A percentile compares a stretch with the other conserved stretches of the same genome.
Evolutionary conservation across 2,797 vertebrate genomes (phyloP).

Genomic region (Microhierax caerulescens): DNA sequence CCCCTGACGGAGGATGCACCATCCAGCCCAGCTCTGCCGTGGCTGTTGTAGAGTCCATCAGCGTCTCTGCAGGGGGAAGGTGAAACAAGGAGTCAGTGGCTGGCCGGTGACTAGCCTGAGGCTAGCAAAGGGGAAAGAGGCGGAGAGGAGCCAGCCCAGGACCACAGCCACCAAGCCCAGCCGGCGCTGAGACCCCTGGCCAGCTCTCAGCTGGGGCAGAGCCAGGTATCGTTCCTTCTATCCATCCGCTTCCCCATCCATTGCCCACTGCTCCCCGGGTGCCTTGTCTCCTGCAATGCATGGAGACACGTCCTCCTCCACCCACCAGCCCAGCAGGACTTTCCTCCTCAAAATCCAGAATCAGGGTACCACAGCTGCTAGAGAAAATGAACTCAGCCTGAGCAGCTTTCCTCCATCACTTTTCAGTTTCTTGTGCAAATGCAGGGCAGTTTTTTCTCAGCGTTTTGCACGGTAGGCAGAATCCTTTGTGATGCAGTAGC

Average conservation of each 20-base stretch:
- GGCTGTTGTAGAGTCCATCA: conserved; percentile 96
- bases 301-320: accelerated
- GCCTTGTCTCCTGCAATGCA: neutral
- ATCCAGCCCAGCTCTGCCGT: conserved; percentile 96
- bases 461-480: neutral
- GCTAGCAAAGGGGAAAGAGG: neutral
- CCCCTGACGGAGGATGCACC: conserved; percentile 89
- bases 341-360: neutral
- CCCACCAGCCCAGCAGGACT: neutral
- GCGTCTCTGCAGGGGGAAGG: conserved; percentile 81
- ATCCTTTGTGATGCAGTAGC: neutral
- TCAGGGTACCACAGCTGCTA: neutral
- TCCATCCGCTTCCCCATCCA: neutral
- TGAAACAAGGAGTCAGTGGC: conserved; percentile 1
- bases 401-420: neutral
- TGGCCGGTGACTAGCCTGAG: neutral
- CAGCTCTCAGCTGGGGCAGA: neutral
- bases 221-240: neutral
- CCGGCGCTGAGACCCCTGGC: neutral
- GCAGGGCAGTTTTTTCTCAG: neutral
- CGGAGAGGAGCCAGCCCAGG: neutral
- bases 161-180: neutral
- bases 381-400: neutral
- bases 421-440: neutral
- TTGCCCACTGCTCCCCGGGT: neutral